phyloP scores from a whole-genome alignment of 1,140 invertebrate genomes.

The Himalopsyche phryganea region DNA sequence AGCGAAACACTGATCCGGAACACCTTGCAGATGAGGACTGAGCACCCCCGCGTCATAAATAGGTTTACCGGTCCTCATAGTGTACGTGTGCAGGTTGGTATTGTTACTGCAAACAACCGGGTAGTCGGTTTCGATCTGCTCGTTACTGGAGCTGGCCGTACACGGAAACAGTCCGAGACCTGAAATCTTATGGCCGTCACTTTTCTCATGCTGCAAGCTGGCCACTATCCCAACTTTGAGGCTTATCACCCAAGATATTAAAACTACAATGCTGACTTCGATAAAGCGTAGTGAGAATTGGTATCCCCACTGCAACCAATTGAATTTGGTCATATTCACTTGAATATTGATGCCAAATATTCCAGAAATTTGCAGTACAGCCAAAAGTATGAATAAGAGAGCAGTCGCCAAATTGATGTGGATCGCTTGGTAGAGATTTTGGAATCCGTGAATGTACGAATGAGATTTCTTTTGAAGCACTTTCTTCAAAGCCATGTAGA shows the following conservation, averaged over 20 bases:
- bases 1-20: constrained; percentile 46
- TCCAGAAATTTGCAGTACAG: constrained; percentile 77
- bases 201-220: constrained; percentile 56
- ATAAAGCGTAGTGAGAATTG: constrained; percentile 78
- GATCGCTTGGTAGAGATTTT: constrained; percentile 73
- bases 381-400: constrained; percentile 75
- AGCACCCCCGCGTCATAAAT: constrained; percentile 64
- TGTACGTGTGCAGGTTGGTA: constrained; percentile 79
- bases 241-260: constrained; percentile 80
- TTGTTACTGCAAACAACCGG: constrained; percentile 82
- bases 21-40: constrained; percentile 46
- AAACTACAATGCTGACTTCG: constrained; percentile 76
- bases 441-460: constrained; percentile 63
- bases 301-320: constrained; percentile 88
- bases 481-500: constrained; percentile 68
- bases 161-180: constrained; percentile 75
- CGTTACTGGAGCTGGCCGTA: constrained; percentile 71
- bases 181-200: constrained; percentile 57
- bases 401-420: constrained; percentile 83
- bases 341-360: constrained; percentile 67
- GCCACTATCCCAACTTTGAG: constrained; percentile 54
- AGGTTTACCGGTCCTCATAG: constrained; percentile 70
- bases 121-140: constrained; percentile 75
- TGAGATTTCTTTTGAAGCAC: constrained; percentile 64
- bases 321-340: constrained; percentile 53